Evolutionary conservation across 2,888 invertebrate species (phyloP), one percentile per base, ranked within the genome.

Genomic region (Cryptocheilus praepositus): DNA sequence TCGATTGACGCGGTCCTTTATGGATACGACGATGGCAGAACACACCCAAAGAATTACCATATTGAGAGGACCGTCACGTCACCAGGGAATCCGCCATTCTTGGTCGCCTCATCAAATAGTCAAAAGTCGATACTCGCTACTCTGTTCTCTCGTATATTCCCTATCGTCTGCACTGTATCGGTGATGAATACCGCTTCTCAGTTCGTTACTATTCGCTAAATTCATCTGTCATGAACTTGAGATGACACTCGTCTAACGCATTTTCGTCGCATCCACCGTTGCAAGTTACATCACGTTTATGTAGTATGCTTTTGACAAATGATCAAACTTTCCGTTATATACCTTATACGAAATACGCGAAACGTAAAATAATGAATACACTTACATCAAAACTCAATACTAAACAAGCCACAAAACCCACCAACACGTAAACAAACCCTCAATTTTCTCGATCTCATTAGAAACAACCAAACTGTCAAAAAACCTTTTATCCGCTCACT

Each of bases 51-150:
- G 73, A 78, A 77, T 77, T 76, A 77, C 64, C 79, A 82, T 83
- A 81, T 81, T 81, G 81, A 85, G 80, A 81, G 79, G 71, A 77
- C 69, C 61, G 43, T 60, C 61, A 52, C 66, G 70, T 72, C 80
- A 73, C 74, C 65, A 57, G 80, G 76, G 81, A 80, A 74, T 82
- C 79, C 70, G 71, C 69, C 70, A 76, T 82, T 77, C 71, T 79
- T 69, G 67, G 71, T 67, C 71, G 62, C 77, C 80, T 83, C 83
- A 81, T 85, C 77, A 82, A 86, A 83, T 83, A 82, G 81, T 82
- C 77, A 81, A 82, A 78, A 82, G 80, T 79, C 83, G 78, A 84
- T 85, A 83, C 81, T 69, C 63, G 70, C 36, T 4, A 71, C 69
- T 74, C n/a, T 49, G 67, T 72, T 63, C 36, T 36, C 62, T 70